Evolutionary conservation across 37 sponge, comb jelly and placozoan genomes (phyloP).

Genomic region (Spongia lamella): DNA sequence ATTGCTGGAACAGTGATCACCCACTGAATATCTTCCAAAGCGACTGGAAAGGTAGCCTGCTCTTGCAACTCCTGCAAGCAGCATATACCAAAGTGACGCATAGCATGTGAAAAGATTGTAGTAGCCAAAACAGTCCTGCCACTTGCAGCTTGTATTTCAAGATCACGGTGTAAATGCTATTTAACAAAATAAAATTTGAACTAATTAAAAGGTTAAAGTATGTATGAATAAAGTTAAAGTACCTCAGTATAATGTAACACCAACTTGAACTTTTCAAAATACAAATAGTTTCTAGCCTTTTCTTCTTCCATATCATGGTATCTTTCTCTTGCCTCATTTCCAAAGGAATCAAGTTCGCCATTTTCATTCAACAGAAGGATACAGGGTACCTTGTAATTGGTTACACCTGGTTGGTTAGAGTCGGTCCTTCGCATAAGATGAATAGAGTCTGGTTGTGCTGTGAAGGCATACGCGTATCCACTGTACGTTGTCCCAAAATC

Average conservation of each 20-base stretch:
- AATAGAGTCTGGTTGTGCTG: conserved; percentile 41
- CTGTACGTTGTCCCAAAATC: conserved; percentile 76
- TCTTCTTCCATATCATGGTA: conserved; percentile 59
- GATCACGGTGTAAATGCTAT: conserved; percentile 53
- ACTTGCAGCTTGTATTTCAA: conserved; percentile 61
- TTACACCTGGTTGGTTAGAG: conserved; percentile 8
- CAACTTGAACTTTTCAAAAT: conserved; percentile 83
- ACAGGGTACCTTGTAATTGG: conserved; percentile 52
- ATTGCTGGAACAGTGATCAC: conserved; percentile 84
- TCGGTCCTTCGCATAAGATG: conserved; percentile 51
- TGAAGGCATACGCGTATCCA: conserved; percentile 74
- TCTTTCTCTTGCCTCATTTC: conserved; percentile 63
- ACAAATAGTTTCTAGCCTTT: conserved; percentile 44
- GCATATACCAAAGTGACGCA: conserved; percentile 55
- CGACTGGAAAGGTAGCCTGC: conserved; percentile 1
- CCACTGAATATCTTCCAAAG: conserved; percentile 61
- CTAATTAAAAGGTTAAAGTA: no score
- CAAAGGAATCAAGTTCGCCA: conserved; percentile 64
- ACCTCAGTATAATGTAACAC: conserved; percentile 75
- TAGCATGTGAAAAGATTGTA: conserved; percentile 63
- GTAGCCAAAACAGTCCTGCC: conserved; percentile 45
- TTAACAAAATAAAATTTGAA: no score
- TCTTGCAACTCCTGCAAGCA: conserved; percentile 56
- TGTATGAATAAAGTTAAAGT: background rate
- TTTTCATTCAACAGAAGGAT: conserved; percentile 46